phyloP scores from a whole-genome alignment of 2,113 vertebrate species.

The Spilogale gracilis region DNA sequence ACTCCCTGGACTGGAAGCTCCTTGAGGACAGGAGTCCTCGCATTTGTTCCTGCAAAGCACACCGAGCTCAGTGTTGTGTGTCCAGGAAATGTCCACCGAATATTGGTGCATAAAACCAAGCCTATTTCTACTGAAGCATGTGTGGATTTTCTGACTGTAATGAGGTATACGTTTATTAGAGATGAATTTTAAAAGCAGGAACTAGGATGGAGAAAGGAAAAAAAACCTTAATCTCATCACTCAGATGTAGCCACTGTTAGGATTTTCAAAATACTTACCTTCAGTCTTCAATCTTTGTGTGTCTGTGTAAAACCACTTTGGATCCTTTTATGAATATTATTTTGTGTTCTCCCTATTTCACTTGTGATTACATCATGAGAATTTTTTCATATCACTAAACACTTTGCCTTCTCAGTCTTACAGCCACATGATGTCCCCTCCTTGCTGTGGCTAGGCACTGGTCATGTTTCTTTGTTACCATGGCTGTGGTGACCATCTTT shows the following conservation, averaged over 20 bases:
- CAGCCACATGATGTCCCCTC: not conserved
- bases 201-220: not conserved
- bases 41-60: not conserved
- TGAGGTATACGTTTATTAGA: not conserved
- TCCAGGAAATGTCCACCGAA: not conserved
- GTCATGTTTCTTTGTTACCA: not conserved
- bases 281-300: not conserved
- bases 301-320: not conserved
- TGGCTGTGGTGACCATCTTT: not conserved
- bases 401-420: not conserved
- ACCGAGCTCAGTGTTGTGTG: not conserved
- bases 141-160: slow-evolving; percentile 12
- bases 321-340: not conserved
- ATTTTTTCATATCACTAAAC: not conserved
- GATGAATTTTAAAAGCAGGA: not conserved
- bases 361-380: not conserved
- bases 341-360: slow-evolving; percentile 5
- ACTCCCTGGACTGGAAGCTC: not conserved
- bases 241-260: not conserved
- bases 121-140: not conserved
- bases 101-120: not conserved
- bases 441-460: not conserved
- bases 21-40: not conserved
- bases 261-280: not conserved
- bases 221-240: not conserved